Evolutionary conservation across 2,797 vertebrate genomes (phyloP).

Genomic region (Caiman crocodilus): DNA sequence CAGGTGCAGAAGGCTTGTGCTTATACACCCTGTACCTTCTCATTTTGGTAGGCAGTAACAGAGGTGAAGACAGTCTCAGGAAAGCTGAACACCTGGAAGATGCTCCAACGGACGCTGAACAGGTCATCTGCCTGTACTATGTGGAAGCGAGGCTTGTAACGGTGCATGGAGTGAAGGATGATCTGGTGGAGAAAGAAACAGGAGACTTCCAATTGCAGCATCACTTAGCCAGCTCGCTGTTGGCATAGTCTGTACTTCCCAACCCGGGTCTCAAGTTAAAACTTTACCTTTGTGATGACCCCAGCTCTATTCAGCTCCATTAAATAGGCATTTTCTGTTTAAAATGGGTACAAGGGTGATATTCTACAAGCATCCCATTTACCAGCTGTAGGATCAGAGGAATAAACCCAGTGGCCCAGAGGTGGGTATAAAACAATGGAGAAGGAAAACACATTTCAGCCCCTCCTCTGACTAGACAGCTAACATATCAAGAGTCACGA

Average conservation of each 20-base stretch:
- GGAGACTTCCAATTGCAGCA: background rate
- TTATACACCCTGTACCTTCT: conserved; percentile 79
- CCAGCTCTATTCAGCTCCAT: background rate
- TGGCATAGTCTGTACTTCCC: background rate
- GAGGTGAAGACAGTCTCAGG: conserved; percentile 92
- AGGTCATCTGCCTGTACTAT: conserved; percentile 91
- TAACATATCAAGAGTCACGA: background rate
- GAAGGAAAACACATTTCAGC: background rate
- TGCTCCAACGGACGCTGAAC: conserved; percentile 91
- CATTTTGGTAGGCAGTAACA: conserved; percentile 94
- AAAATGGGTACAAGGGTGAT: background rate
- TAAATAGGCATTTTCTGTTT: background rate
- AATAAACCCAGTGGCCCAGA: background rate
- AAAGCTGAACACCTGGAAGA: conserved; percentile 93
- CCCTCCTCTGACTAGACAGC: background rate
- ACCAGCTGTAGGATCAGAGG: background rate
- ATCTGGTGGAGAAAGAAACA: conserved; percentile 73
- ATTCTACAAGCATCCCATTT: background rate
- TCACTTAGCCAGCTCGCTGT: background rate
- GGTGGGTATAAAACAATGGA: background rate
- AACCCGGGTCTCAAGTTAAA: background rate
- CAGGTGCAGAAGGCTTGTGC: rapidly evolving
- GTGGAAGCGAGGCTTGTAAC: conserved; percentile 94
- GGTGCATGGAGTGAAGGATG: conserved; percentile 94
- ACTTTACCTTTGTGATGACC: background rate